Conservation (phyloP, 2,113 vertebrate species). For the Aramus guarauna region DNA sequence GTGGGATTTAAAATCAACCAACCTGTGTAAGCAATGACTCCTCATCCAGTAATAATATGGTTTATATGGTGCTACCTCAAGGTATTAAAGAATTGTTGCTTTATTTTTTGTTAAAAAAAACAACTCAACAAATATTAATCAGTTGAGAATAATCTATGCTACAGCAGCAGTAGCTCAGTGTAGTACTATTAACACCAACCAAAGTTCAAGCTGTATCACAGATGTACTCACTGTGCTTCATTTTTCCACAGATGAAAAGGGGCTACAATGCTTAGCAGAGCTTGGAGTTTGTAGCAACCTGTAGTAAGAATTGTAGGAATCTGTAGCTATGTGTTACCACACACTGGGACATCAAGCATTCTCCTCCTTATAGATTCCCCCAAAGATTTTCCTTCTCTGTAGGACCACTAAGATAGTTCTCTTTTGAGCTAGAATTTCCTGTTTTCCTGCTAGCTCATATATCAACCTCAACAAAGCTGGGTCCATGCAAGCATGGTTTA, state of each 20-base stretch:
- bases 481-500: neutral
- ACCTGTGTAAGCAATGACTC: neutral
- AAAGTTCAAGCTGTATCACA: neutral
- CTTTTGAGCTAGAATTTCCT: neutral
- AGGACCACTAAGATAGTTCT: neutral
- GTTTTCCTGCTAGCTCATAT: neutral
- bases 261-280: neutral
- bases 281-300: neutral
- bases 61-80: neutral
- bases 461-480: neutral
- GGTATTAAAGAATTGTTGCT: neutral
- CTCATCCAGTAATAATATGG: neutral
- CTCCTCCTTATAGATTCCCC: neutral
- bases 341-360: neutral
- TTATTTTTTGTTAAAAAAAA: neutral
- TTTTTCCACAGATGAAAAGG: neutral
- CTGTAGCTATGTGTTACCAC: accelerated
- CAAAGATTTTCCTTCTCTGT: neutral
- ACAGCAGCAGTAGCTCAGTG: neutral
- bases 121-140: neutral
- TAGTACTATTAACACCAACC: neutral
- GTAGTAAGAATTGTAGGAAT: neutral
- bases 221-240: neutral
- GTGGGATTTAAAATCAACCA: neutral
- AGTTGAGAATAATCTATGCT: neutral